phyloP scores from a whole-genome alignment of 2,888 invertebrate genomes.

The Lepas anatifera region DNA sequence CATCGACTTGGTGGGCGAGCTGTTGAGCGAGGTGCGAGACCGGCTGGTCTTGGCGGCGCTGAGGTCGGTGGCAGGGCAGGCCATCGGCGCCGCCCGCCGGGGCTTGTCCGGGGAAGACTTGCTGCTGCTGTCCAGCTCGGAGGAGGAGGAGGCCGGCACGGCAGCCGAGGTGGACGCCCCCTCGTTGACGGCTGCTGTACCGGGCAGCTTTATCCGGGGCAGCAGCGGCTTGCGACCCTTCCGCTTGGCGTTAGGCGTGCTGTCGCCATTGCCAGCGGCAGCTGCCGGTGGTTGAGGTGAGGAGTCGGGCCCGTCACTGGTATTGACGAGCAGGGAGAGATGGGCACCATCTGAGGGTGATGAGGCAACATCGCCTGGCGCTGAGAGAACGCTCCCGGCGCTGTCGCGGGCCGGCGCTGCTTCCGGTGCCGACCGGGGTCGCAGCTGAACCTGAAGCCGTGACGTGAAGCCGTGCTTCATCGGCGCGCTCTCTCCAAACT shows the following conservation, averaged over 20 bases:
- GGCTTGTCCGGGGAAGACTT: constrained; percentile 10
- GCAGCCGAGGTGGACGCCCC: background rate
- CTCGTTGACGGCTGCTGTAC: background rate
- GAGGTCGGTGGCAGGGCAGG: background rate
- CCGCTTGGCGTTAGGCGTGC: background rate
- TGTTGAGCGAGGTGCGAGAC: background rate
- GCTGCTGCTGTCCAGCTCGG: constrained; percentile 8
- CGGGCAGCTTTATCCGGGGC: background rate
- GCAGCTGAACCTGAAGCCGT: background rate
- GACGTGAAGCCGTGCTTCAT: constrained; percentile 7
- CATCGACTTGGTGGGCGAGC: background rate
- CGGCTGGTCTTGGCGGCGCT: background rate
- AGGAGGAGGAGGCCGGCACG: background rate
- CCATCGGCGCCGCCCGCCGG: background rate
- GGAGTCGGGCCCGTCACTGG: background rate
- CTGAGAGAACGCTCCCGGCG: background rate
- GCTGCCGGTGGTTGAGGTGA: background rate
- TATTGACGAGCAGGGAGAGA: background rate
- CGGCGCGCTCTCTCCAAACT: background rate
- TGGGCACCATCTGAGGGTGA: background rate
- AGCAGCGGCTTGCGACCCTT: background rate
- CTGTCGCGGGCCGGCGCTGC: background rate
- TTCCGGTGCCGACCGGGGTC: background rate
- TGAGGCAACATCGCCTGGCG: background rate
- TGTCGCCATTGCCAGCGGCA: background rate